These are phyloP conservation scores for Sminthurides aquaticus DNA, from an alignment of 2,888 invertebrate species.

Conservation along the genomic window DNA sequence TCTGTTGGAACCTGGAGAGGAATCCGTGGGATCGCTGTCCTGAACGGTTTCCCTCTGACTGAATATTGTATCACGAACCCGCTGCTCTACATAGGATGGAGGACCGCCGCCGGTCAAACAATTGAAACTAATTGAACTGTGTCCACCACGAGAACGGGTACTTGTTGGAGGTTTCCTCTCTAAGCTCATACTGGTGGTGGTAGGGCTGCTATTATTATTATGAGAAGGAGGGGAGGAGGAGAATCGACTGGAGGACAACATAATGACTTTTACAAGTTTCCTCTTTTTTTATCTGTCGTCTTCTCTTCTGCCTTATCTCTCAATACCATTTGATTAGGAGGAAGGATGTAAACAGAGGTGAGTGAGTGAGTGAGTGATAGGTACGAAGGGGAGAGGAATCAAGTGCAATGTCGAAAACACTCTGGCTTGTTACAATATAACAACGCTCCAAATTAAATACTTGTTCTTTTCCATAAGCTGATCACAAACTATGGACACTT, in stretches of 20 bases:
- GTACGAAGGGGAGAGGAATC: no score
- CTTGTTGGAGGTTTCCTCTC: neutral
- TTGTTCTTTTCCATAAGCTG: no score
- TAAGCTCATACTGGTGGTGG: slow-evolving; percentile 1
- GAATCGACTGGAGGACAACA: neutral
- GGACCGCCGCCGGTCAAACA: slow-evolving; percentile 15
- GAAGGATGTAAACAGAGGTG: no score
- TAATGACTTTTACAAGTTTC: slow-evolving; percentile 6
- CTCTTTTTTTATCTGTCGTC: neutral
- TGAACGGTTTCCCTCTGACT: neutral
- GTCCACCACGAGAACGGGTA: neutral
- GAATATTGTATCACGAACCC: neutral
- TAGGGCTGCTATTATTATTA: neutral
- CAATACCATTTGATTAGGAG: neutral
- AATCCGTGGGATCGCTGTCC: no score
- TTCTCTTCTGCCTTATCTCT: neutral
- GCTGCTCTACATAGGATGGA: neutral
- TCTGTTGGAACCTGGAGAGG: no score
- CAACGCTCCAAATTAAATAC: no score
- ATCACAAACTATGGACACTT: no score
- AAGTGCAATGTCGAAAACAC: neutral
- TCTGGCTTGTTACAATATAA: no score
- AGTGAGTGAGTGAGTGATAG: no score
- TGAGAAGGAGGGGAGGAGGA: neutral
- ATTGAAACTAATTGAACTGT: slow-evolving; percentile 18